Evolutionary conservation across 2,888 invertebrate species (phyloP).

Genomic region (Crematogaster levior): DNA sequence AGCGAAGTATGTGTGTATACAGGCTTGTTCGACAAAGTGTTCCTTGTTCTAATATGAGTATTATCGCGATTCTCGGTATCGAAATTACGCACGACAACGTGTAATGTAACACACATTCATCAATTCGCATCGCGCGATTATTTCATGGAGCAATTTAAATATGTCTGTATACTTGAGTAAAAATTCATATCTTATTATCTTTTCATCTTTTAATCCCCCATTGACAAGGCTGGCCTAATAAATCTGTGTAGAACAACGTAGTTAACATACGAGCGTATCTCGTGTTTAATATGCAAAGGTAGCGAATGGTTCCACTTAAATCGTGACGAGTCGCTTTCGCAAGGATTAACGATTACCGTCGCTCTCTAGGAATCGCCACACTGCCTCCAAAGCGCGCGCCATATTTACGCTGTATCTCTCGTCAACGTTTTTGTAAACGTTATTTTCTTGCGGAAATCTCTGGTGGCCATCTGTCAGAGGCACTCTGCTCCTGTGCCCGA

Average conservation of each 20-base stretch:
- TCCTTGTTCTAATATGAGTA: constrained; percentile 52
- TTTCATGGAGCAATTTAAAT: constrained; percentile 24
- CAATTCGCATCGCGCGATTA: constrained; percentile 12
- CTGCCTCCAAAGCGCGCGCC: constrained; percentile 29
- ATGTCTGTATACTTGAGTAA: background rate
- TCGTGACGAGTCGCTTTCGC: constrained; percentile 41
- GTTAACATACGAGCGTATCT: background rate
- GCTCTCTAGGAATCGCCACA: constrained; percentile 18
- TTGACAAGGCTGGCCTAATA: background rate
- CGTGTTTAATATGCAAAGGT: constrained; percentile 29
- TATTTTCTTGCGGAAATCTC: constrained; percentile 59
- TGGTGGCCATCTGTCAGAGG: constrained; percentile 64
- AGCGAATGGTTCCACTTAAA: constrained; percentile 20
- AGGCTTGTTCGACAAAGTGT: constrained; percentile 54
- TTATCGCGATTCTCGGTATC: constrained; percentile 38
- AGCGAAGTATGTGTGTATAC: constrained; percentile 16
- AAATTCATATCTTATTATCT: constrained; percentile 7
- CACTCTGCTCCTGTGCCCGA: constrained; percentile 50
- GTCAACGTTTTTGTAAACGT: constrained; percentile 49
- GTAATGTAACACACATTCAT: constrained; percentile 1
- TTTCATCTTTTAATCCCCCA: background rate
- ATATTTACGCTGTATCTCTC: constrained; percentile 40
- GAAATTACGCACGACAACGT: constrained; percentile 40
- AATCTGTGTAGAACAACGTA: background rate
- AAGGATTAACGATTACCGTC: constrained; percentile 32